phyloP scores from a whole-genome alignment of 1,140 invertebrate genomes.

The Heliconius hermathena region DNA sequence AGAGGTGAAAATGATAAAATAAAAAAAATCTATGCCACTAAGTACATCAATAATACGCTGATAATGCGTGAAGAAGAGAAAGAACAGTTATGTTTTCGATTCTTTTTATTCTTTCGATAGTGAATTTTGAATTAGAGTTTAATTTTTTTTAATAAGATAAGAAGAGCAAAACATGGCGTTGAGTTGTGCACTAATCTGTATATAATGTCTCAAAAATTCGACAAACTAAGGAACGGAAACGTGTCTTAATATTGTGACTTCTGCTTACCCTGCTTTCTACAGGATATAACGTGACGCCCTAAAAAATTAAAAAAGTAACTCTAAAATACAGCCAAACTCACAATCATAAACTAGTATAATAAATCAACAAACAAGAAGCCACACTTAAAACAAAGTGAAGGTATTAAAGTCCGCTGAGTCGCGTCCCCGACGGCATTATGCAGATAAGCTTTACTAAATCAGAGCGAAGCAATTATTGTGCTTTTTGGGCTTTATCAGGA shows the following conservation, averaged over 20 bases:
- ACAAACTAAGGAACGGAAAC: too few species aligned
- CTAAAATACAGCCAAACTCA: neutral
- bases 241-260: neutral
- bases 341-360: neutral
- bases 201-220: too few species aligned
- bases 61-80: too few species aligned
- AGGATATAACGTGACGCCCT: neutral
- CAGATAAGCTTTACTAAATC: slow-evolving; percentile 45
- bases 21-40: too few species aligned
- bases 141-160: too few species aligned
- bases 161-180: too few species aligned
- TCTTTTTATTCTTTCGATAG: too few species aligned
- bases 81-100: too few species aligned
- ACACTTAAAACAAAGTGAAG: slow-evolving; percentile 16
- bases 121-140: neutral
- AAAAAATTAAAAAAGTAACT: neutral
- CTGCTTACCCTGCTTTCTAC: neutral
- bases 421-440: slow-evolving; percentile 38
- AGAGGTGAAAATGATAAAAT: too few species aligned
- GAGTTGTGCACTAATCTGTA: too few species aligned
- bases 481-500: slow-evolving; percentile 15
- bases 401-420: slow-evolving; percentile 21
- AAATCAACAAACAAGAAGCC: slow-evolving; percentile 16
- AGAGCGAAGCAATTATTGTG: slow-evolving; percentile 11
- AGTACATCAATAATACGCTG: too few species aligned